Percentiles rank a stretch among this genome's conserved stretches.
These are phyloP conservation scores for Cepphus grylle DNA, from an alignment of 2,113 vertebrate species.

Conservation along the genomic window DNA sequence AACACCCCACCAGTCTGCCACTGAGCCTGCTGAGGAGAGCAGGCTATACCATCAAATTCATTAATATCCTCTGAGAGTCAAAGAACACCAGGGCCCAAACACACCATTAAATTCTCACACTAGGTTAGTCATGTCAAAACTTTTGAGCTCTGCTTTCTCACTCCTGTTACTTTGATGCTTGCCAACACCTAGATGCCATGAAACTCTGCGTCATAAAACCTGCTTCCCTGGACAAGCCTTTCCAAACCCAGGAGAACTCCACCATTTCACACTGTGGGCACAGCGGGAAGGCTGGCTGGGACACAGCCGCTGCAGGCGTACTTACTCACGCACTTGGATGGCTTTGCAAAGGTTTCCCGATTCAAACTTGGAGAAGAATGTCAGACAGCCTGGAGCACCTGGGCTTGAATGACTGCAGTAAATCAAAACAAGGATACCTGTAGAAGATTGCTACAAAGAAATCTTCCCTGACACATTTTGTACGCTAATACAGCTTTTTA, in stretches of 20 bases:
- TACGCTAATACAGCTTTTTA: neutral
- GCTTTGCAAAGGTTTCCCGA: constrained; percentile 90
- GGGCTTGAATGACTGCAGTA: constrained; percentile 64
- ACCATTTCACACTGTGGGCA: accelerated
- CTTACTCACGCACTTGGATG: constrained; percentile 89
- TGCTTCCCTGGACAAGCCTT: neutral
- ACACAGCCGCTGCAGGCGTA: neutral
- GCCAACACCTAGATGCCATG: too few relatives aligned
- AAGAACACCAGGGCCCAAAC: neutral
- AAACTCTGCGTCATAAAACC: neutral
- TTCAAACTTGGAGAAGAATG: constrained; percentile 89
- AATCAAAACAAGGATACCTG: neutral
- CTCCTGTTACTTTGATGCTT: neutral
- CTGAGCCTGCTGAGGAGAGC: neutral
- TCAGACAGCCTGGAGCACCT: constrained; percentile 65
- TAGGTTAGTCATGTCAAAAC: neutral
- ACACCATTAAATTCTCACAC: neutral
- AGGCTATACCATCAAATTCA: neutral
- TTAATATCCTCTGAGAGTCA: neutral
- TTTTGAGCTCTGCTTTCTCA: neutral
- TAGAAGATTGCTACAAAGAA: neutral
- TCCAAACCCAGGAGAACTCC: neutral
- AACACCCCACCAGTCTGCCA: neutral
- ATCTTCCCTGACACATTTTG: neutral
- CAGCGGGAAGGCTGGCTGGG: neutral